Percentiles rank a stretch among this genome's conserved stretches.
phyloP scores from a whole-genome alignment of 2,888 invertebrate genomes.

The Lycaena phlaeas region DNA sequence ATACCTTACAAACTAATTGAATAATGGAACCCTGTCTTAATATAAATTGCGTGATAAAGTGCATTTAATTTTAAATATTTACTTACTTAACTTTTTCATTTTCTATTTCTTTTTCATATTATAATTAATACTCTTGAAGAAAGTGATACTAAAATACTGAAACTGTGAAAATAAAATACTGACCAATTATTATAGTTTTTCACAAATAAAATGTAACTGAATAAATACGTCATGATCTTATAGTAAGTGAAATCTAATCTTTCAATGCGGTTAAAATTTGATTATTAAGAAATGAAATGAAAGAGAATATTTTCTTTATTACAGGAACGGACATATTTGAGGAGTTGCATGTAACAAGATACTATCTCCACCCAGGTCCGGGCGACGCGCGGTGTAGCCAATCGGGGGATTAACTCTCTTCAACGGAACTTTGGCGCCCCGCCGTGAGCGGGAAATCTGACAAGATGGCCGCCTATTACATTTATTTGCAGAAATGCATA shows the following conservation, averaged over 20 bases:
- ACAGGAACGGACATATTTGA: background rate
- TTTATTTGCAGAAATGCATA: background rate
- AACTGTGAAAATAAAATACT: too few species aligned
- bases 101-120: too few species aligned
- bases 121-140: too few species aligned
- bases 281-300: too few species aligned
- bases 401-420: slow-evolving; percentile 55
- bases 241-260: too few species aligned
- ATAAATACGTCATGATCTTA: too few species aligned
- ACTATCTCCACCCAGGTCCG: slow-evolving; percentile 23
- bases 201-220: too few species aligned
- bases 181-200: too few species aligned
- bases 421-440: slow-evolving; percentile 21
- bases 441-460: slow-evolving; percentile 35
- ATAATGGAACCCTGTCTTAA: slow-evolving; percentile 4
- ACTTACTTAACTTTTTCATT: too few species aligned
- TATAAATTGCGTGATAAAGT: slow-evolving; percentile 2
- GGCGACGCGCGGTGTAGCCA: slow-evolving; percentile 32
- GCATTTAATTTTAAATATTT: background rate
- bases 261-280: too few species aligned
- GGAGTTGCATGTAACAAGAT: slow-evolving; percentile 29
- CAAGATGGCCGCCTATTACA: slow-evolving; percentile 44
- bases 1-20: slow-evolving; percentile 12
- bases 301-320: too few species aligned
- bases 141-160: too few species aligned